A percentile compares a stretch with the other conserved stretches of the same genome.
These are phyloP conservation scores for Lycorma delicatula DNA, from an alignment of 1,140 invertebrate species.

Conservation along the genomic window DNA sequence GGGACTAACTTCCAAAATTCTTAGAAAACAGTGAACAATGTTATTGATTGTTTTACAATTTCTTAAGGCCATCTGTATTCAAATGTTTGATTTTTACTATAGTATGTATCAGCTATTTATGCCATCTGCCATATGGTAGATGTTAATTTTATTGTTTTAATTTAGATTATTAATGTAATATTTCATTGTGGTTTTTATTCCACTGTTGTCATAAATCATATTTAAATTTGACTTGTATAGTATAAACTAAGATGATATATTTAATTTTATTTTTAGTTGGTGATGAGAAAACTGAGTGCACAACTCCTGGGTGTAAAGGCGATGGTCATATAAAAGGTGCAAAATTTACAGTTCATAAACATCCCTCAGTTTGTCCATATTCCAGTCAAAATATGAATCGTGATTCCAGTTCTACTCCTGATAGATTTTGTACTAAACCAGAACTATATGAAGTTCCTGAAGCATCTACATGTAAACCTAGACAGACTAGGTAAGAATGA, in stretches of 20 bases:
- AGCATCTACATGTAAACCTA: neutral
- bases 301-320: constrained; percentile 67
- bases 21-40: no score
- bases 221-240: neutral
- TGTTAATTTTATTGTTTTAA: no score
- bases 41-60: no score
- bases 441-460: constrained; percentile 12
- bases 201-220: neutral
- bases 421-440: constrained; percentile 39
- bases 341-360: constrained; percentile 64
- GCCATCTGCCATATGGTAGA: no score
- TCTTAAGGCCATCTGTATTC: no score
- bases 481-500: no score
- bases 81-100: no score
- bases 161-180: no score
- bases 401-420: constrained; percentile 41
- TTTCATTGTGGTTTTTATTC: no score
- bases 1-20: no score
- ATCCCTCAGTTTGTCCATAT: constrained; percentile 77
- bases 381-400: constrained; percentile 57
- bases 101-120: no score
- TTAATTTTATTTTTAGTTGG: constrained; percentile 31
- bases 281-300: constrained; percentile 42
- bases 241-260: constrained; percentile 43
- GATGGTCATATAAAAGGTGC: constrained; percentile 68